phyloP scores from a whole-genome alignment of 2,113 vertebrate species.

The Pavo muticus region DNA sequence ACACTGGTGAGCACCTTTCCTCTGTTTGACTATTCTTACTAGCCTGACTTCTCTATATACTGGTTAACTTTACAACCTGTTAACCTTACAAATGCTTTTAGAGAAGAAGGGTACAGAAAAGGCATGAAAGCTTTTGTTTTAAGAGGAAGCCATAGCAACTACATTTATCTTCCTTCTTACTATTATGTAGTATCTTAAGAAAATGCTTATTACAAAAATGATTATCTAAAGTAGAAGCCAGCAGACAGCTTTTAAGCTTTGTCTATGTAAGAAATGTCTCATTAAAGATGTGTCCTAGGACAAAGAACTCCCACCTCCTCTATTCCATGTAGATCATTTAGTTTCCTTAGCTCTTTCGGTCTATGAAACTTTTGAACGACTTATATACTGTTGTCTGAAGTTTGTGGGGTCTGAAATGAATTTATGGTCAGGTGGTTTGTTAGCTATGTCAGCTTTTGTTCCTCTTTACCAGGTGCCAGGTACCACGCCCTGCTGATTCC shows the following conservation, averaged over 20 bases:
- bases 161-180: not conserved
- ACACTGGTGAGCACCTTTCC: too few species aligned
- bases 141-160: accelerated
- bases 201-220: too few species aligned
- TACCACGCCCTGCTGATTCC: conserved; percentile 94
- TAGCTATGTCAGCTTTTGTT: not conserved
- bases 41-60: too few species aligned
- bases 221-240: too few species aligned
- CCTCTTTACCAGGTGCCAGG: conserved; percentile 82
- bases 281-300: not conserved
- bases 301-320: not conserved
- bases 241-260: not conserved
- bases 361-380: not conserved
- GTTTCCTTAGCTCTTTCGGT: not conserved
- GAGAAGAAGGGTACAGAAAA: accelerated
- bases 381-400: accelerated
- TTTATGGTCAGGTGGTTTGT: not conserved
- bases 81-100: not conserved
- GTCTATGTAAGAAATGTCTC: not conserved
- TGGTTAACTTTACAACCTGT: too few species aligned
- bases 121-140: not conserved
- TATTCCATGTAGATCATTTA: not conserved
- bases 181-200: not conserved
- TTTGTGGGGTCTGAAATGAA: not conserved
- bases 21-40: too few species aligned